phyloP scores from a whole-genome alignment of 2,888 invertebrate species.

The Brachypalpus laphriformis region DNA sequence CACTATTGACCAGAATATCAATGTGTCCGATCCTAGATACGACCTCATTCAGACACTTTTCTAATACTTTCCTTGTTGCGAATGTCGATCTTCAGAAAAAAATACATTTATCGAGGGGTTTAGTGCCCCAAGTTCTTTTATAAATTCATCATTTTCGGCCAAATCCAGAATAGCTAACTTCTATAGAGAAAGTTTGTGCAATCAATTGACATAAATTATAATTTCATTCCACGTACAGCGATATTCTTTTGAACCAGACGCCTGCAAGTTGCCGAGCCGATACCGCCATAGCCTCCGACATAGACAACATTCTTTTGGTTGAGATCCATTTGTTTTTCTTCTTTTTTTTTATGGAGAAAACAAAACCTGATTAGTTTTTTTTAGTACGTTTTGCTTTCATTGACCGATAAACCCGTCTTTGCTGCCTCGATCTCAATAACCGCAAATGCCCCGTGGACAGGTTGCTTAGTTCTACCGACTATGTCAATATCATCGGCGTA shows the following conservation, averaged over 20 bases:
- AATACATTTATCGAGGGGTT: conserved; percentile 76
- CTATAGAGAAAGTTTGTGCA: conserved; percentile 73
- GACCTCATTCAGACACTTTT: conserved; percentile 77
- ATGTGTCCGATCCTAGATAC: conserved; percentile 69
- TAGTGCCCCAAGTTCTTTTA: conserved; percentile 78
- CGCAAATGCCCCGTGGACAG: no score
- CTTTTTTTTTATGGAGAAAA: neutral
- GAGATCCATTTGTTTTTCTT: conserved; percentile 75
- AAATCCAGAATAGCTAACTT: conserved; percentile 79
- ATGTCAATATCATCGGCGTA: no score
- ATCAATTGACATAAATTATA: neutral
- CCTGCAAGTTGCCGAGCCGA: conserved; percentile 78
- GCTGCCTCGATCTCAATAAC: no score
- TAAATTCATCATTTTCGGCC: conserved; percentile 79
- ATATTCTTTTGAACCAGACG: conserved; percentile 78
- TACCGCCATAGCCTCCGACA: conserved; percentile 79
- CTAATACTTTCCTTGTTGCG: conserved; percentile 76
- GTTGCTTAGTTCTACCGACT: no score
- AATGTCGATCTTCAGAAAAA: conserved; percentile 79
- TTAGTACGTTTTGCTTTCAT: no score
- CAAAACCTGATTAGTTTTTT: conserved; percentile 12
- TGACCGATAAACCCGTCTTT: no score
- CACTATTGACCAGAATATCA: conserved; percentile 70
- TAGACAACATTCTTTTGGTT: conserved; percentile 79
- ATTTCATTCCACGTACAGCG: conserved; percentile 69